These are phyloP conservation scores for Bradypus variegatus DNA, from an alignment of 2,797 vertebrate genomes.

Conservation along the genomic window DNA sequence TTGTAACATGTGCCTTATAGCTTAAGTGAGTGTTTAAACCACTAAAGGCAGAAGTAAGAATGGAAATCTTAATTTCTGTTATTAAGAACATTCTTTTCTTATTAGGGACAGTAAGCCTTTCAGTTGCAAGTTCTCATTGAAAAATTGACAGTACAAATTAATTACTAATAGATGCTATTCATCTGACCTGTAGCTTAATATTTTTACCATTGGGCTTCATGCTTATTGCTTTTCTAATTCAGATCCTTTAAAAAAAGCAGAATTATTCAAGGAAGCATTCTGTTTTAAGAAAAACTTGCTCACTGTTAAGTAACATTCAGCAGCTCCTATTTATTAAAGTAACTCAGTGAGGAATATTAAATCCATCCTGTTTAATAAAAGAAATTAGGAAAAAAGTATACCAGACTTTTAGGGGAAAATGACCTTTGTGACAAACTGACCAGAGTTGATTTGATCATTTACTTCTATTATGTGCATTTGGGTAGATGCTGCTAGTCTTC, in stretches of 20 bases:
- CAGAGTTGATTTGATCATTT: background rate
- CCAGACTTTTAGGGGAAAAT: slow-evolving; percentile 4
- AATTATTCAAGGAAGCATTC: background rate
- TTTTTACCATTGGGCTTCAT: background rate
- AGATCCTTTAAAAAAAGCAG: slow-evolving; percentile 6
- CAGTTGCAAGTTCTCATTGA: slow-evolving; percentile 1
- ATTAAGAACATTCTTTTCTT: slow-evolving; percentile 11
- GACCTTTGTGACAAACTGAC: background rate
- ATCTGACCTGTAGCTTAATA: background rate
- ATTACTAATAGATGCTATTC: background rate
- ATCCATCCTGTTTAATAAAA: slow-evolving; percentile 21
- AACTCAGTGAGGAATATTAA: background rate
- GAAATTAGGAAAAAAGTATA: background rate
- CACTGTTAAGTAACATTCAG: slow-evolving; percentile 18
- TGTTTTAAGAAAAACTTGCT: background rate
- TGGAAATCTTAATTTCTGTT: slow-evolving; percentile 31
- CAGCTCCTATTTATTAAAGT: slow-evolving; percentile 9
- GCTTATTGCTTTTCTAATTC: slow-evolving; percentile 2
- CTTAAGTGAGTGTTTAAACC: background rate
- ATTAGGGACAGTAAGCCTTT: background rate
- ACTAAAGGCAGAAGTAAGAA: background rate
- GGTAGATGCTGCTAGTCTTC: background rate
- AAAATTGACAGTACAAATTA: slow-evolving; percentile 16
- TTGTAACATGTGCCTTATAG: background rate
- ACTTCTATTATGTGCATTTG: background rate